Evolutionary conservation across 2,797 vertebrate genomes (phyloP).

Genomic region (Sphaeramia orbicularis): DNA sequence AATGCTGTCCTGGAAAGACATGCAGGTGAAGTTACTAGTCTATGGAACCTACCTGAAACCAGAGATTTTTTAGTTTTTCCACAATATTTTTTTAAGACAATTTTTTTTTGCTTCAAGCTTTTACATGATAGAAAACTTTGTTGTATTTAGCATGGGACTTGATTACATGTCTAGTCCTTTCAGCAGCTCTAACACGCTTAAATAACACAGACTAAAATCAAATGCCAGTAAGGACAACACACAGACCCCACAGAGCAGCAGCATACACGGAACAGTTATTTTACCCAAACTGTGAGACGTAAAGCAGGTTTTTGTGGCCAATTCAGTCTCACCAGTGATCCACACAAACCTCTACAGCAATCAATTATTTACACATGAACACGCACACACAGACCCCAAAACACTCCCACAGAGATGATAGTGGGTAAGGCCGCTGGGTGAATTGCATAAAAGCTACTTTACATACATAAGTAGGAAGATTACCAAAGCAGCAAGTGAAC

Average conservation of each 20-base stretch:
- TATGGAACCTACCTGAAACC: no score
- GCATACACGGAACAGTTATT: conserved; percentile 12
- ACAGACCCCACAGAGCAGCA: conserved; percentile 16
- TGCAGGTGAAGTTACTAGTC: not conserved
- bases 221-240: conserved; percentile 13
- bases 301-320: conserved; percentile 26
- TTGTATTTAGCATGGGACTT: not conserved
- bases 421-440: conserved; percentile 45
- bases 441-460: conserved; percentile 67
- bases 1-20: not conserved
- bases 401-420: conserved; percentile 63
- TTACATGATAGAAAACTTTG: not conserved
- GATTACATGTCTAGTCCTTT: not conserved
- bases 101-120: no score
- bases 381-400: conserved; percentile 52
- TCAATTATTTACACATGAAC: conserved; percentile 71
- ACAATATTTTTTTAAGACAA: no score
- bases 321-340: conserved; percentile 42
- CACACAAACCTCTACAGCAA: conserved; percentile 61
- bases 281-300: conserved; percentile 14
- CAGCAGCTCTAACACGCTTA: not conserved
- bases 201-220: conserved; percentile 14
- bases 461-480: conserved; percentile 57
- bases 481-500: conserved; percentile 39
- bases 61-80: no score